Conservation (phyloP, 1,140 invertebrate species). For the Antheraea mylitta region DNA sequence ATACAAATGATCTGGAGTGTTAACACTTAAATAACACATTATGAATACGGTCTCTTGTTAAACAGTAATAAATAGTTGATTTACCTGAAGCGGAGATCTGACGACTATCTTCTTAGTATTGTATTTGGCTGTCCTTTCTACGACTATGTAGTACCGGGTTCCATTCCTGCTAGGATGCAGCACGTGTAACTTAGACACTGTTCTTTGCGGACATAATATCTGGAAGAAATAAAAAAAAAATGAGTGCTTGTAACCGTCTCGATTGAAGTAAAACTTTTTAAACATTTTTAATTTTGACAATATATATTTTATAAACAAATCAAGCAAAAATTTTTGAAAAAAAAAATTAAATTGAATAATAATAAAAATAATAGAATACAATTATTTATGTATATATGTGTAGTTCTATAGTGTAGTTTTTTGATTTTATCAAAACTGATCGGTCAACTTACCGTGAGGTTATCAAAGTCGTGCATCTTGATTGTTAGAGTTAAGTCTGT, state of each 20-base stretch:
- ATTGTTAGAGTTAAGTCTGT: constrained; percentile 82
- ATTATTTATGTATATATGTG: no score
- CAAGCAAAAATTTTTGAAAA: no score
- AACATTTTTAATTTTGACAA: no score
- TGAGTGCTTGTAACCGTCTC: no score
- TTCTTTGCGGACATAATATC: constrained; percentile 85
- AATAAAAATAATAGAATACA: no score
- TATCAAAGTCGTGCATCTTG: constrained; percentile 83
- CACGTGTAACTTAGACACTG: constrained; percentile 84
- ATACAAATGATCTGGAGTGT: no score
- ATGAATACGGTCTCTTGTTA: neutral
- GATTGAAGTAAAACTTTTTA: no score
- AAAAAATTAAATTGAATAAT: no score
- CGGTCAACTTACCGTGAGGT: constrained; percentile 74
- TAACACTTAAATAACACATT: no score
- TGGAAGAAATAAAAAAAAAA: constrained; percentile 23
- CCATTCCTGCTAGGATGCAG: constrained; percentile 84
- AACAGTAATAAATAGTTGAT: constrained; percentile 2
- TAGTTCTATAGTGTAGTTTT: no score
- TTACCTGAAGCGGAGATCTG: constrained; percentile 88
- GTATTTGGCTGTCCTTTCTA: constrained; percentile 82
- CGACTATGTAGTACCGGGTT: constrained; percentile 84
- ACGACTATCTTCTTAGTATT: constrained; percentile 83
- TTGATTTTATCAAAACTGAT: neutral
- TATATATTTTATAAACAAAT: no score